A percentile compares a stretch with the other conserved stretches of the same genome.
These are phyloP conservation scores for Tyria jacobaeae DNA, from an alignment of 2,888 invertebrate genomes.

Conservation along the genomic window DNA sequence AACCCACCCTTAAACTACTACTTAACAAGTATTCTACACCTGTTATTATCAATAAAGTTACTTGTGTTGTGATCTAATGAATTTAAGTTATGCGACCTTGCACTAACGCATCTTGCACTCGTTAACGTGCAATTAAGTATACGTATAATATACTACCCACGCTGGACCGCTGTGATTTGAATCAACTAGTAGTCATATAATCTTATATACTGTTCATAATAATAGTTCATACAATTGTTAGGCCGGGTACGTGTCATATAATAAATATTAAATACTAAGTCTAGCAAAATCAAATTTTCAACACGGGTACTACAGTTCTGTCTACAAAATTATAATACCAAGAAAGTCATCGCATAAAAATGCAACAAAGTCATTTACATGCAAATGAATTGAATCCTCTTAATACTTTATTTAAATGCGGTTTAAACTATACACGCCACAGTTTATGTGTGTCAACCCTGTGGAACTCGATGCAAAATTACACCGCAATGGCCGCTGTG, in stretches of 20 bases:
- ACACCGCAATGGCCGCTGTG: conserved; percentile 30
- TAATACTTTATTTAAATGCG: conserved; percentile 1
- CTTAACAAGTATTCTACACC: not conserved
- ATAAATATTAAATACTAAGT: too few relatives aligned
- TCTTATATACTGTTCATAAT: too few relatives aligned
- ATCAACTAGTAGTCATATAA: not conserved
- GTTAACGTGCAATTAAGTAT: not conserved
- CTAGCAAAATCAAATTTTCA: too few relatives aligned
- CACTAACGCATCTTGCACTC: not conserved
- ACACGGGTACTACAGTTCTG: not conserved
- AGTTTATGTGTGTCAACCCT: conserved; percentile 31
- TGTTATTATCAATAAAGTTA: too few relatives aligned
- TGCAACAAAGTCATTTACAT: conserved; percentile 6
- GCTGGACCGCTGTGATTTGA: not conserved
- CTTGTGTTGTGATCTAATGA: not conserved
- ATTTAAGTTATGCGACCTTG: too few relatives aligned
- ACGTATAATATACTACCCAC: not conserved
- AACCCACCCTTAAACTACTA: not conserved
- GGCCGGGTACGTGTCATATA: too few relatives aligned
- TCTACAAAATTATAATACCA: not conserved
- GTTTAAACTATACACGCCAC: not conserved
- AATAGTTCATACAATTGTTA: too few relatives aligned
- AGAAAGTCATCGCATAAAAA: not conserved
- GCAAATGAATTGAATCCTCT: conserved; percentile 8
- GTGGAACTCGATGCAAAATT: conserved; percentile 33